Conservation (phyloP, 2,797 vertebrate species). For the Pseudotriccus pelzelni region DNA sequence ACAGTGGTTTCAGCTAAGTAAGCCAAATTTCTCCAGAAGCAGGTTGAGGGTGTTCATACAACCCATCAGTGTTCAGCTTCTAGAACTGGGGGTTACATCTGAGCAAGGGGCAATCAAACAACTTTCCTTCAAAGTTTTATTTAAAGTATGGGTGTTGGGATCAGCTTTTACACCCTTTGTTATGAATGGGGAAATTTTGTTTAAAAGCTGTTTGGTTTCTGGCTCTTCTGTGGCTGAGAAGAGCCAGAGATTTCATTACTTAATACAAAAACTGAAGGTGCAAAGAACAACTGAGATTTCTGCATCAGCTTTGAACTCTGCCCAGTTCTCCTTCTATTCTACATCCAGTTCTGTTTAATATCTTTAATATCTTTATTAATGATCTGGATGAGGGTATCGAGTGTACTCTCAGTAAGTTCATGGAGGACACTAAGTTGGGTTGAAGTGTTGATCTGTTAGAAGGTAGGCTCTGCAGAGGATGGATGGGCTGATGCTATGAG, state of each 20-base stretch:
- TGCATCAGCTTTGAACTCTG: not conserved
- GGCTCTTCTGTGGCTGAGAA: not conserved
- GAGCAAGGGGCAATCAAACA: not conserved
- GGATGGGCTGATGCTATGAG: not conserved
- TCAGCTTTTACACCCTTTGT: not conserved
- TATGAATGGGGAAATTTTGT: not conserved
- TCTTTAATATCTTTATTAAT: not conserved
- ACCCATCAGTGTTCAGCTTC: not conserved
- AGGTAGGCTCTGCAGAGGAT: not conserved
- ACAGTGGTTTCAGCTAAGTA: not conserved
- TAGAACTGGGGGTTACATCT: not conserved
- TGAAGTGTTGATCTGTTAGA: not conserved
- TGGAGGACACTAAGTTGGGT: rapidly evolving
- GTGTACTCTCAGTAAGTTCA: not conserved
- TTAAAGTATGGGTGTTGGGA: not conserved
- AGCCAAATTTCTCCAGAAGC: not conserved
- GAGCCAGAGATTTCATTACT: not conserved
- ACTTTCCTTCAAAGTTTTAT: not conserved
- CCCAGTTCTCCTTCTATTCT: not conserved
- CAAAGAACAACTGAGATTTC: not conserved
- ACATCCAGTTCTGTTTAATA: not conserved
- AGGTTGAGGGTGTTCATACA: not conserved
- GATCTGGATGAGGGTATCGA: not conserved
- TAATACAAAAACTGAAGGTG: not conserved
- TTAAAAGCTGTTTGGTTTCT: not conserved